phyloP scores from a whole-genome alignment of 2,888 invertebrate species.

The Ypsolopha scabrella region DNA sequence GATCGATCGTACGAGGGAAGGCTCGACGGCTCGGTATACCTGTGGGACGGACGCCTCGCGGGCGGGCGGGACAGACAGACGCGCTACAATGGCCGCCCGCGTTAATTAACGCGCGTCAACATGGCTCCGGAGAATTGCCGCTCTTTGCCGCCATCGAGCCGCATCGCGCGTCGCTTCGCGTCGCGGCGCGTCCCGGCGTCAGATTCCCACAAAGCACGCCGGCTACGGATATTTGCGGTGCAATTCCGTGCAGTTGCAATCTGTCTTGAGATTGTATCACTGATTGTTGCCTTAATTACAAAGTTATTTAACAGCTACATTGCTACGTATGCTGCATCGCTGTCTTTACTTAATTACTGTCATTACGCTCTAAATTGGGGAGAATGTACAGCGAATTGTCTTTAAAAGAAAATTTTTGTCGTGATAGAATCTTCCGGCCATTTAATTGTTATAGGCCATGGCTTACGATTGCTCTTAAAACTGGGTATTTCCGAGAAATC shows the following conservation, averaged over 20 bases:
- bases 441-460: too few species aligned
- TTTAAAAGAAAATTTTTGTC: too few species aligned
- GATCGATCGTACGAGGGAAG: background rate
- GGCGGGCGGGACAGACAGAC: too few species aligned
- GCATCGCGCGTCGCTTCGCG: background rate
- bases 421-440: too few species aligned
- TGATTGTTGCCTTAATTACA: too few species aligned
- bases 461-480: too few species aligned
- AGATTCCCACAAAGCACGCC: background rate
- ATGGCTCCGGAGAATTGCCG: conserved; percentile 7
- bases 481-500: too few species aligned
- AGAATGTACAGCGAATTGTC: too few species aligned
- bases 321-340: too few species aligned
- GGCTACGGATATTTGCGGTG: background rate
- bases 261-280: background rate
- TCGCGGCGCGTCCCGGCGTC: background rate
- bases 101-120: conserved; percentile 19
- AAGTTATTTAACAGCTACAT: too few species aligned
- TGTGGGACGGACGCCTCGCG: background rate
- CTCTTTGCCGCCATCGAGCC: conserved; percentile 8
- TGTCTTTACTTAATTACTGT: too few species aligned
- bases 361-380: too few species aligned
- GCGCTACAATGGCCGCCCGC: conserved; percentile 1
- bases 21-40: background rate
- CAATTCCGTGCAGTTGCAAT: background rate